A percentile compares a stretch with the other conserved stretches of the same genome.
phyloP scores from a whole-genome alignment of 2,797 vertebrate genomes.

The Labroides dimidiatus region DNA sequence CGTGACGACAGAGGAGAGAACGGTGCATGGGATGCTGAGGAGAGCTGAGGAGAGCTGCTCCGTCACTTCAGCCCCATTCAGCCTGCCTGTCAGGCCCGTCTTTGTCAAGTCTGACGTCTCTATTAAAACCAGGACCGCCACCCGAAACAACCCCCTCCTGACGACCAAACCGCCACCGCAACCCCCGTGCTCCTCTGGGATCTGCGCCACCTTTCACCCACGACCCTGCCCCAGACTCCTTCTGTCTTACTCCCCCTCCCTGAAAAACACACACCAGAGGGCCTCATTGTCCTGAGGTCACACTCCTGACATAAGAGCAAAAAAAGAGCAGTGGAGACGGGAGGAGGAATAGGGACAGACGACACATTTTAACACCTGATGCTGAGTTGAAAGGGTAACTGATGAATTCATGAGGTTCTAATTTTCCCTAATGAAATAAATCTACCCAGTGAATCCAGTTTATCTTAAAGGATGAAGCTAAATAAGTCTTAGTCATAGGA shows the following conservation, averaged over 20 bases:
- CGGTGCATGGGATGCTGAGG: slow-evolving; percentile 64
- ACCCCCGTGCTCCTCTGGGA: slow-evolving; percentile 77
- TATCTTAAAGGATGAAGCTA: background rate
- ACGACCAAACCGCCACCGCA: slow-evolving; percentile 65
- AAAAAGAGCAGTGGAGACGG: slow-evolving; percentile 60
- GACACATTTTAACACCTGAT: slow-evolving; percentile 2
- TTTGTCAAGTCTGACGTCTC: slow-evolving; percentile 87
- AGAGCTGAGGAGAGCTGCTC: slow-evolving; percentile 62
- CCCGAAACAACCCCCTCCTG: slow-evolving; percentile 62
- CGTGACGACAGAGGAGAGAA: slow-evolving; percentile 46
- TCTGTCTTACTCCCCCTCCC: slow-evolving; percentile 56
- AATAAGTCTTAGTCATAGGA: slow-evolving; percentile 5
- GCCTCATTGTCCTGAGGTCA: slow-evolving; percentile 77
- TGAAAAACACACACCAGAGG: slow-evolving; percentile 57
- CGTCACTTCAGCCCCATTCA: slow-evolving; percentile 79
- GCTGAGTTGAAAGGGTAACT: background rate
- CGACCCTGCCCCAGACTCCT: slow-evolving; percentile 68
- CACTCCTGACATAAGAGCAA: slow-evolving; percentile 57
- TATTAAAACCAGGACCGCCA: slow-evolving; percentile 81
- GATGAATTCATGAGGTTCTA: background rate
- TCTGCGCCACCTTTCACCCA: slow-evolving; percentile 76
- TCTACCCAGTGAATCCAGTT: background rate
- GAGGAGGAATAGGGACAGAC: slow-evolving; percentile 34
- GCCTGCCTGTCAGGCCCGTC: slow-evolving; percentile 80
- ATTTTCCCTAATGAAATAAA: background rate